Evolutionary conservation across 2,113 vertebrate genomes (phyloP).

Genomic region (Morone saxatilis): DNA sequence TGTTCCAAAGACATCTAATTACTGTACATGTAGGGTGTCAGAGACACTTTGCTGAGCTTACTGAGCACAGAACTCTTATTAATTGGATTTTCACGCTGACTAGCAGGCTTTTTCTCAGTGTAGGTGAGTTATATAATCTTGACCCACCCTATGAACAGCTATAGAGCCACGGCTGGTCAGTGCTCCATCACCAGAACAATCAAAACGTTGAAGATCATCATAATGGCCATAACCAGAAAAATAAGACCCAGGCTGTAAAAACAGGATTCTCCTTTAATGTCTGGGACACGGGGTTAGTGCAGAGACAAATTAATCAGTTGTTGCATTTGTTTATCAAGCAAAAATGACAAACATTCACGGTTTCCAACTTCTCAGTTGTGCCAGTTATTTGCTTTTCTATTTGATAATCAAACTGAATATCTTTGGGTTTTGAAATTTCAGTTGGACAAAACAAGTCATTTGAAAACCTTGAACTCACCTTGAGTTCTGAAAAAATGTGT

Average conservation of each 20-base stretch:
- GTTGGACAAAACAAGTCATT: neutral
- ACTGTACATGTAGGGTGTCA: conserved; percentile 49
- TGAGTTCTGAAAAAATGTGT: neutral
- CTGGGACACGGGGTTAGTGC: neutral
- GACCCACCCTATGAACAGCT: neutral
- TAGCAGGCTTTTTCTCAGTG: conserved; percentile 1
- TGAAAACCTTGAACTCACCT: neutral
- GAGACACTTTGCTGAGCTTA: conserved; percentile 41
- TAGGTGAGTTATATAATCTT: conserved; percentile 20
- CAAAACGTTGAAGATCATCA: neutral
- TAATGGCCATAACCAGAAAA: neutral
- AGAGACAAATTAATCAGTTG: neutral
- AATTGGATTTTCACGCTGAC: conserved; percentile 53
- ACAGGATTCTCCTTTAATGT: too few relatives aligned
- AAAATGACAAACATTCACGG: too few relatives aligned
- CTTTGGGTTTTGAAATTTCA: neutral
- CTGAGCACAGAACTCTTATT: conserved; percentile 36
- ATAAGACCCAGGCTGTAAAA: too few relatives aligned
- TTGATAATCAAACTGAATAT: neutral
- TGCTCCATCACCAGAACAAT: neutral
- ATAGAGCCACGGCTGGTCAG: neutral
- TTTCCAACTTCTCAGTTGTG: neutral
- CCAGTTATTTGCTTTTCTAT: neutral
- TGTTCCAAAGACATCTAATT: conserved; percentile 58
- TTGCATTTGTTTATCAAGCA: neutral